A percentile compares a stretch with the other conserved stretches of the same genome.
phyloP scores from a whole-genome alignment of 2,113 vertebrate species.

The Panthera uncia region DNA sequence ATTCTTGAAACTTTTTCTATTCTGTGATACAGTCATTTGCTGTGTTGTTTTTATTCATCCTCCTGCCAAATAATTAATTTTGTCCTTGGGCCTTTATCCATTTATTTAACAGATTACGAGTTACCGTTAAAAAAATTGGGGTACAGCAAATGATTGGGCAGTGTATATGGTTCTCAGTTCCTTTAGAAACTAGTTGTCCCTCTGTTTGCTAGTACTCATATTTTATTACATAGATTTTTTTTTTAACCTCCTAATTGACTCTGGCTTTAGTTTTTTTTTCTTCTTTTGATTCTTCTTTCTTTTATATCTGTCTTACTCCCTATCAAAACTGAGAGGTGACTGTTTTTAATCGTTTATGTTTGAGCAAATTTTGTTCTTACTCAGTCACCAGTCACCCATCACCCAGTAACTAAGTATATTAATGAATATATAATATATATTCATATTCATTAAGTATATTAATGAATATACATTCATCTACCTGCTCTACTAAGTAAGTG shows the following conservation, averaged over 20 bases:
- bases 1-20: background rate
- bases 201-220: background rate
- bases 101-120: background rate
- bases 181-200: background rate
- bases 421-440: no score
- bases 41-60: constrained; percentile 14
- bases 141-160: background rate
- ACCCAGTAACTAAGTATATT: background rate
- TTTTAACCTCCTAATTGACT: background rate
- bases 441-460: background rate
- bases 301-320: background rate
- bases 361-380: background rate
- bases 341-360: background rate
- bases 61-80: background rate
- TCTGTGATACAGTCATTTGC: background rate
- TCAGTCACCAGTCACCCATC: background rate
- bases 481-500: background rate
- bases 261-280: background rate
- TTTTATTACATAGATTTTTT: background rate
- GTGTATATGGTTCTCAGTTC: background rate
- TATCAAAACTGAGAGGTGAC: background rate
- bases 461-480: background rate
- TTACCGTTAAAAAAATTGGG: background rate
- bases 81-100: background rate
- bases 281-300: background rate